These are phyloP conservation scores for Pachypanchax playfairii DNA, from an alignment of 2,113 vertebrate genomes.

Conservation along the genomic window DNA sequence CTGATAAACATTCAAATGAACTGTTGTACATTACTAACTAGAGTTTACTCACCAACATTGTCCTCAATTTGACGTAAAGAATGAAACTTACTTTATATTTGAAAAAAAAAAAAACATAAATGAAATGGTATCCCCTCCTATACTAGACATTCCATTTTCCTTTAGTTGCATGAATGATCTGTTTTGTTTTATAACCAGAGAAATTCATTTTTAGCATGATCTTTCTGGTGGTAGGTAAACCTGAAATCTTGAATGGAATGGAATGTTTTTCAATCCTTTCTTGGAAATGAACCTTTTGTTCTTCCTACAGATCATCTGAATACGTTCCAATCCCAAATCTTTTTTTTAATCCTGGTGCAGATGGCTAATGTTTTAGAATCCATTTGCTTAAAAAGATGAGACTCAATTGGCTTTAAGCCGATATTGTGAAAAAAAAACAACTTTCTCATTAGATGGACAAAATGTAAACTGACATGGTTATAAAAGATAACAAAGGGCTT, in stretches of 20 bases:
- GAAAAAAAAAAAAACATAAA: not conserved
- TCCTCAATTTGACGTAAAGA: not conserved
- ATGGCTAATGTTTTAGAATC: constrained; percentile 53
- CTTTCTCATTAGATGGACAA: not conserved
- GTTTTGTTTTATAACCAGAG: too few species aligned
- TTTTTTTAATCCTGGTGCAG: constrained; percentile 60
- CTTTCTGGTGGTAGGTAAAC: too few species aligned
- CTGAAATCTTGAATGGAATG: too few species aligned
- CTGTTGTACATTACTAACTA: not conserved
- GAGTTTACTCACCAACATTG: not conserved
- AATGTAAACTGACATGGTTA: not conserved
- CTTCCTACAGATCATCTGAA: constrained; percentile 33
- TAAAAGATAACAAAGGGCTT: constrained; percentile 4
- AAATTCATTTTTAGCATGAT: too few species aligned
- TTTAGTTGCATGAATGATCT: too few species aligned
- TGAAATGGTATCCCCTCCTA: not conserved
- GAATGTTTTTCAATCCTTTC: constrained; percentile 10
- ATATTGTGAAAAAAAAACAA: constrained; percentile 22
- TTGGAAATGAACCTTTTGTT: constrained; percentile 38
- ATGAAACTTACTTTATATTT: not conserved
- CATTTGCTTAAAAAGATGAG: constrained; percentile 41
- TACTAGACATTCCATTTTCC: too few species aligned
- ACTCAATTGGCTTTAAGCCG: constrained; percentile 32
- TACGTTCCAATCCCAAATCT: not conserved
- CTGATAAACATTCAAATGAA: not conserved